Base-by-base conservation (phyloP, 2,888 invertebrate genomes). In the Liposcelis brunnea region DNA sequence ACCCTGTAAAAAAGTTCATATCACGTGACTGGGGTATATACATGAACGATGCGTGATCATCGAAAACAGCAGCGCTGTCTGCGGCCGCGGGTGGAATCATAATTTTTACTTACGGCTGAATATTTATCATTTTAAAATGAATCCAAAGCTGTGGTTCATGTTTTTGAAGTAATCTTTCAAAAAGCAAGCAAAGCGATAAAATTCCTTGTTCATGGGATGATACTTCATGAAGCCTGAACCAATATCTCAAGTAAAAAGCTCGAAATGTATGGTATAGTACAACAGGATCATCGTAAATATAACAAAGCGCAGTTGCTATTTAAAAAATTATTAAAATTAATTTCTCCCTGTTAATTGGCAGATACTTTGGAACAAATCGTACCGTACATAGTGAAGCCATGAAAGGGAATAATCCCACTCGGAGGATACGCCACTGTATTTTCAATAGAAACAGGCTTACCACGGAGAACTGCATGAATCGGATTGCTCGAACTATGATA, bases 371-470 rank as follows among this genome's bases (percentile, higher is more conserved):
- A n/a, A n/a, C n/a, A 8, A 42, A 19, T 52, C 73, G 64, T 69
- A 90, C 90, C 89, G 62, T 91, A 93, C 94, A 95, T 94, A 15
- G 93, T 84, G 62, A 95, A 93, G 1, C 94, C 94, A 61, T 95
- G 93, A 63, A 93, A 94, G 1, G 94, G 94, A 53, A 95, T 90
- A 32, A 94, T 79, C 1, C 93, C 93, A 59, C 85, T 89, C 1
- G 94, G 94, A 6, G 95, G 94, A 59, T 89, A 90, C 35, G 78
- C 74, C 15, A 85, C 77, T 15, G 77, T 69, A 56, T 72, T 78
- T 54, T 82, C 81, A 4, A 75, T 63, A 1, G 71, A 66, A 1
- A 72, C 68, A 51, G 75, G 71, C 56, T 75, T 79, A 12, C 83
- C 81, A 58, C 83, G 78, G 31, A 86, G 68, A 32, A 77, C 72